Conservation (phyloP, 1,140 invertebrate species). For the Papilio helenus region DNA sequence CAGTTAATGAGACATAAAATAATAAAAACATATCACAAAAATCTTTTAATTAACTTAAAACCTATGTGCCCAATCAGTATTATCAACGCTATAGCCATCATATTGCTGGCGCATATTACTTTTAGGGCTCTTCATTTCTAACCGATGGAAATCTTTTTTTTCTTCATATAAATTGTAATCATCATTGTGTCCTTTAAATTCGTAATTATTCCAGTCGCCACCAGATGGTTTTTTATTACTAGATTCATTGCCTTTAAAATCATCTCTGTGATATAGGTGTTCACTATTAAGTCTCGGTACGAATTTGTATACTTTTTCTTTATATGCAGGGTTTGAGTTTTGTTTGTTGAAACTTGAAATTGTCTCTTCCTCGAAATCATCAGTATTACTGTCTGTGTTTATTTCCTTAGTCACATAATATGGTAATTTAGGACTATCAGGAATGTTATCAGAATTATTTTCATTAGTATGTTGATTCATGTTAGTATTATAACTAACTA, state of each 20-base stretch:
- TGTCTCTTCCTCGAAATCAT: background rate
- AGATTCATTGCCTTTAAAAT: constrained; percentile 6
- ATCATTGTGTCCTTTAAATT: constrained; percentile 18
- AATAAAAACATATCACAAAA: constrained; percentile 2
- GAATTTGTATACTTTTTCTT: background rate
- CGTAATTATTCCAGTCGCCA: constrained; percentile 23
- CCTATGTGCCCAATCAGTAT: background rate
- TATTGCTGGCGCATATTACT: background rate
- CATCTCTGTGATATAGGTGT: background rate
- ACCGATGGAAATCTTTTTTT: background rate
- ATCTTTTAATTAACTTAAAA: background rate
- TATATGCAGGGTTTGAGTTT: background rate
- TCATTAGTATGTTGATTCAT: background rate
- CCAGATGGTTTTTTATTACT: constrained; percentile 7
- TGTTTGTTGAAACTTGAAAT: background rate
- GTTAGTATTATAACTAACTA: background rate
- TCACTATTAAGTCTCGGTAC: background rate
- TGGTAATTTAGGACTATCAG: background rate
- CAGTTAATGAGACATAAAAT: background rate
- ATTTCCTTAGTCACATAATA: background rate
- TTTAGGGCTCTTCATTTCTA: background rate
- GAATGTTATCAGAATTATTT: background rate
- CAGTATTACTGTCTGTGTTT: background rate
- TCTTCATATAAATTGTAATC: background rate
- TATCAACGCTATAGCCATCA: background rate